A percentile compares a stretch with the other conserved stretches of the same genome.
Evolutionary conservation across 2,888 invertebrate genomes (phyloP).

Genomic region (Axea sp.): DNA sequence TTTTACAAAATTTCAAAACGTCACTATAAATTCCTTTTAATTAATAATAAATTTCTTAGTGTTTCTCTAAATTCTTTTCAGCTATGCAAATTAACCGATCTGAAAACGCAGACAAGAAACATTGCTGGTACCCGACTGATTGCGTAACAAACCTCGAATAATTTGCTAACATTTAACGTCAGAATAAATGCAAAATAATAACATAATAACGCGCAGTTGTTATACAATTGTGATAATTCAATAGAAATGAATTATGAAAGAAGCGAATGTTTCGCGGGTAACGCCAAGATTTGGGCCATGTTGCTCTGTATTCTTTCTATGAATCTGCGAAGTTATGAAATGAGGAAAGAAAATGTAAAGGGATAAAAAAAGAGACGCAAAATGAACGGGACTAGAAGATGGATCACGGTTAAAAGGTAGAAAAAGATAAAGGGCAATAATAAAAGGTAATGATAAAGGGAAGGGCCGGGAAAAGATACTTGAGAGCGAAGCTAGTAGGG

Average conservation of each 20-base stretch:
- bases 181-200: slow-evolving; percentile 6
- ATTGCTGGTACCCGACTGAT: slow-evolving; percentile 12
- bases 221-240: slow-evolving; percentile 43
- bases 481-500: slow-evolving; percentile 53
- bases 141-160: slow-evolving; percentile 17
- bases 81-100: slow-evolving; percentile 30
- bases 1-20: too few species aligned
- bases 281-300: slow-evolving; percentile 46
- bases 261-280: slow-evolving; percentile 29
- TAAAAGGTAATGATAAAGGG: slow-evolving; percentile 49
- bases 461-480: slow-evolving; percentile 42
- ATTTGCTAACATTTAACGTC: slow-evolving; percentile 10
- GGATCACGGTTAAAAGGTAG: slow-evolving; percentile 37
- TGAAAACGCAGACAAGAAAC: slow-evolving; percentile 14
- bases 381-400: slow-evolving; percentile 20
- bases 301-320: slow-evolving; percentile 20
- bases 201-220: slow-evolving; percentile 17
- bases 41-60: slow-evolving; percentile 24
- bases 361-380: slow-evolving; percentile 7
- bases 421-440: slow-evolving; percentile 57
- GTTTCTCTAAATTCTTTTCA: slow-evolving; percentile 8
- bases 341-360: slow-evolving; percentile 27
- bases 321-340: slow-evolving; percentile 39
- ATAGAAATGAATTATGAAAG: slow-evolving; percentile 34
- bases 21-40: too few species aligned